A percentile compares a stretch with the other conserved stretches of the same genome.
phyloP scores from a whole-genome alignment of 1,140 invertebrate genomes.

The Diabrotica undecimpunctata region DNA sequence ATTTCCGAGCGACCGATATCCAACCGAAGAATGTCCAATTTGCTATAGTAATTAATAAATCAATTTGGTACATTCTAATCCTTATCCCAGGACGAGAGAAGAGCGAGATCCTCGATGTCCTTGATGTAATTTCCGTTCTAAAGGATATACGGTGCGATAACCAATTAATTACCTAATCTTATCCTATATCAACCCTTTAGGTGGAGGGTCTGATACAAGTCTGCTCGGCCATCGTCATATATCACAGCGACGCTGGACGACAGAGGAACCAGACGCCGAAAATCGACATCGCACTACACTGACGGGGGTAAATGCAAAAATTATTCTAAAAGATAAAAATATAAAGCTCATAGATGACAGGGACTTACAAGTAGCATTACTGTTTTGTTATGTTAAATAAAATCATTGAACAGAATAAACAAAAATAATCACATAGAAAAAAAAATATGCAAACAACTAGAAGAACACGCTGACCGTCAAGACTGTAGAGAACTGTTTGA shows the following conservation, averaged over 20 bases:
- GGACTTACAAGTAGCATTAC: no score
- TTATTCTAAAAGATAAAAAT: no score
- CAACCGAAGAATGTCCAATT: conserved; percentile 16
- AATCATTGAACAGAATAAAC: no score
- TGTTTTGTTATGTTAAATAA: no score
- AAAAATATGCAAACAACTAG: no score
- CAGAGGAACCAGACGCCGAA: conserved; percentile 3
- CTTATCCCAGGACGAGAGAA: conserved; percentile 17
- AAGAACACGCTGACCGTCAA: no score
- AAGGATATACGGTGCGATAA: conserved; percentile 29
- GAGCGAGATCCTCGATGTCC: conserved; percentile 18
- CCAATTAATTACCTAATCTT: conserved; percentile 41
- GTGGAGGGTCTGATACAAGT: conserved; percentile 26
- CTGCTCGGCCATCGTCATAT: conserved; percentile 28
- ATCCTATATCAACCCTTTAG: conserved; percentile 39
- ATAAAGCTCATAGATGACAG: no score
- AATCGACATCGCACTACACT: background rate
- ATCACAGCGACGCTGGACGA: conserved; percentile 25
- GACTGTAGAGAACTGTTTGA: no score
- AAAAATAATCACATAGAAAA: no score
- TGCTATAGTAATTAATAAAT: conserved; percentile 20
- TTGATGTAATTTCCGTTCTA: conserved; percentile 26
- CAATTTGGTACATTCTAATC: conserved; percentile 22
- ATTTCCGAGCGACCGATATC: background rate
- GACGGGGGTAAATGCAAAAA: background rate